phyloP scores from a whole-genome alignment of 2,888 invertebrate genomes.

The Hipparchia sbordonii region DNA sequence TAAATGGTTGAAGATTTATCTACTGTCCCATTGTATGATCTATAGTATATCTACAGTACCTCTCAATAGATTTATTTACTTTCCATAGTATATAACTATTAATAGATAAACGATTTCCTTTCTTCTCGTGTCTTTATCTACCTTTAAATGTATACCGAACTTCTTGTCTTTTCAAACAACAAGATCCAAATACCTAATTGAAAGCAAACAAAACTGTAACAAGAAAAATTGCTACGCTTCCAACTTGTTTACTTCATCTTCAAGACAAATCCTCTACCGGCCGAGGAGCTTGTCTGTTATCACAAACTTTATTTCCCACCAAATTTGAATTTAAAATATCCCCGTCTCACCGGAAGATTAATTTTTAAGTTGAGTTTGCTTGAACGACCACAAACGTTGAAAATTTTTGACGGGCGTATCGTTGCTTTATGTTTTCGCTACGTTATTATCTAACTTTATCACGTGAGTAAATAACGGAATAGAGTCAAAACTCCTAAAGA shows the following conservation, averaged over 20 bases:
- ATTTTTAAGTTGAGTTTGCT: conserved; percentile 57
- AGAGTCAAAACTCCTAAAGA: no score
- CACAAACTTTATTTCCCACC: conserved; percentile 53
- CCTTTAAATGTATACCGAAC: neutral
- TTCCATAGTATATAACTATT: no score
- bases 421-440: conserved; percentile 55
- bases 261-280: conserved; percentile 31
- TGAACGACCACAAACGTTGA: conserved; percentile 59
- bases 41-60: neutral
- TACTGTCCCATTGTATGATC: no score
- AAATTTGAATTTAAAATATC: conserved; percentile 62
- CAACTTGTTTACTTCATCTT: conserved; percentile 34
- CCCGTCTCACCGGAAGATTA: conserved; percentile 51
- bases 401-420: conserved; percentile 71
- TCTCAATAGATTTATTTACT: neutral
- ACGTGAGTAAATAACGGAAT: neutral
- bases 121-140: neutral
- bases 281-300: conserved; percentile 39
- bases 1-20: no score
- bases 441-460: neutral
- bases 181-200: neutral
- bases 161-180: neutral
- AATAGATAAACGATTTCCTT: neutral
- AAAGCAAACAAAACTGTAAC: neutral
- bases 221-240: neutral